Base-by-base conservation (phyloP, 2,888 invertebrate species). In the Callosobruchus maculatus region DNA sequence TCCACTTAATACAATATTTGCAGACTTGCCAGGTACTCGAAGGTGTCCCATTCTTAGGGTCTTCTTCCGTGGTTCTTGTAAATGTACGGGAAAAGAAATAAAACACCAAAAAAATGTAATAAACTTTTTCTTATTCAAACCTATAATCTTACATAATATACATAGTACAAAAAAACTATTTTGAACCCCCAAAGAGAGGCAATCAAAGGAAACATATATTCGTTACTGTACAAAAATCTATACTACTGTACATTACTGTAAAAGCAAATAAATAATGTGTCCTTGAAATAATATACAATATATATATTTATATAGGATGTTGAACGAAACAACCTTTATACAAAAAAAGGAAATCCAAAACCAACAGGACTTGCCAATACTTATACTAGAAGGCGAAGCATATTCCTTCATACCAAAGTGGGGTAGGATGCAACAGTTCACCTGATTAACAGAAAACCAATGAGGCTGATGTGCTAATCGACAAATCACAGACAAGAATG, bases 121-220 rank as follows among this genome's bases (percentile, higher is more conserved):
- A 88, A 88, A 88, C 87, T 83, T 84, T 90, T 89, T 90, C 88
- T 89, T 90, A 90, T 90, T 90, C 88, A 90, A 90, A 90, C 89
- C 92, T 92, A 92, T 91, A 91, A 91, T 92, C 92, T 91, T 93
- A 93, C 92, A 93, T 92, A 92, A 93, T 93, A 92, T 93, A 93
- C 93, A 93, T 93, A 93, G 93, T 93, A 93, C 93, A 93, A 93
- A 93, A 92, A 92, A 92, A 92, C 81, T 91, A 84, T 85, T 83
- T 84, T 83, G 82, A 82, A 82, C 83, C 86, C 83, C 78, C 74
- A 21, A 77, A 79, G 73, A 78, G 77, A 76, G 79, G 80, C 76
- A 77, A 76, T 79, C 76, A 80, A 85, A 85, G 84, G 82, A 83
- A 85, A 85, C 83, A 82, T 80, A 82, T 79, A 81, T 81, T 83